These are phyloP conservation scores for Lucilia sericata DNA, from an alignment of 1,140 invertebrate species.

Conservation along the genomic window DNA sequence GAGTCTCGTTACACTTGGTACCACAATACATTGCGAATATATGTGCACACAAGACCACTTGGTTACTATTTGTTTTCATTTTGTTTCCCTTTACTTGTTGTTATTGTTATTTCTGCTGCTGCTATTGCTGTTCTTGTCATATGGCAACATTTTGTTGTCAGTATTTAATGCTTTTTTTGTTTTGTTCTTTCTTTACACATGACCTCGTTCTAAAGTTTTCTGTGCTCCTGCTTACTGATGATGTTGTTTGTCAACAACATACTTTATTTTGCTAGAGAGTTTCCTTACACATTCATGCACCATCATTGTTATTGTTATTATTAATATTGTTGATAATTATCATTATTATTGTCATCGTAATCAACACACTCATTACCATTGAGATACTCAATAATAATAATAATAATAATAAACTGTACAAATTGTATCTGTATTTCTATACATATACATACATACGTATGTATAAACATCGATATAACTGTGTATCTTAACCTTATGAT, in stretches of 20 bases:
- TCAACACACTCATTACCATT: not conserved
- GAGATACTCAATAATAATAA: not conserved
- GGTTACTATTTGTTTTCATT: not conserved
- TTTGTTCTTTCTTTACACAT: not conserved
- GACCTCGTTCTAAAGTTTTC: slow-evolving; percentile 18
- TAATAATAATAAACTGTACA: not conserved
- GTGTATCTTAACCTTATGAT: too few species aligned
- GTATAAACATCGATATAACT: not conserved
- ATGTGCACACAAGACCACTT: not conserved
- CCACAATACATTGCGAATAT: not conserved
- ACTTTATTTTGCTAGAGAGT: not conserved
- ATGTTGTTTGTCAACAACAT: slow-evolving; percentile 42
- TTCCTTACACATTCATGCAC: not conserved
- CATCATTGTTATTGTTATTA: not conserved
- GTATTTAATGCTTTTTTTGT: too few species aligned
- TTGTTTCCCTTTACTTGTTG: not conserved
- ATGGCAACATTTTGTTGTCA: too few species aligned
- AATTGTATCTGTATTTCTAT: too few species aligned
- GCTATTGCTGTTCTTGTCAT: not conserved
- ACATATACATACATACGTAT: not conserved
- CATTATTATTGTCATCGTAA: slow-evolving; percentile 26
- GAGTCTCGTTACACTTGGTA: not conserved
- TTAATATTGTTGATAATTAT: not conserved
- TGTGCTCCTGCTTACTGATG: slow-evolving; percentile 33
- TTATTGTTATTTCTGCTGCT: not conserved